Conservation (phyloP, 2,113 vertebrate genomes). For the Barnardius zonarius region DNA sequence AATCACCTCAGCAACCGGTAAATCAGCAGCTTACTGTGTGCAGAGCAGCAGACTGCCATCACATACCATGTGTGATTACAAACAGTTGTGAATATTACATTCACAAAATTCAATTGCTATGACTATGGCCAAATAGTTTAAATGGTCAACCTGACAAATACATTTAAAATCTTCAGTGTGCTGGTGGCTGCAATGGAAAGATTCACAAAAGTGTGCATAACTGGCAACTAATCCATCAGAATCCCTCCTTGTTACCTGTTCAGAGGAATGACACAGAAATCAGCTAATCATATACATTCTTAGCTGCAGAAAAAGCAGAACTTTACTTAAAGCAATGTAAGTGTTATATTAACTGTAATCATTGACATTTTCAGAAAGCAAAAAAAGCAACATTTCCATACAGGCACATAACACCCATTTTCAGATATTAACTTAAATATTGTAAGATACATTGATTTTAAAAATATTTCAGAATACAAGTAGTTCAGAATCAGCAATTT, state of each 20-base stretch:
- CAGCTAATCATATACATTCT: not conserved
- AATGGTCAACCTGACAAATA: not conserved
- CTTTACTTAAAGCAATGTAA: not conserved
- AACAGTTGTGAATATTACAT: not conserved
- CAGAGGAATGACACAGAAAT: not conserved
- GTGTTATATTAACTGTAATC: not conserved
- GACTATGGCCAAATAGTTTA: not conserved
- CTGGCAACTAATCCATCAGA: not conserved
- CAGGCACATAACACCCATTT: not conserved
- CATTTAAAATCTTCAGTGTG: not conserved
- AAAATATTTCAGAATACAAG: not conserved
- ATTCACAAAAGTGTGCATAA: not conserved
- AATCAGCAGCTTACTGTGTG: not conserved
- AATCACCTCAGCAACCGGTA: not conserved
- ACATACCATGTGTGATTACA: not conserved
- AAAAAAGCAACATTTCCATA: not conserved
- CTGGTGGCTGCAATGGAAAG: not conserved
- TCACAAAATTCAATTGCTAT: not conserved
- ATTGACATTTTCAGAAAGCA: not conserved
- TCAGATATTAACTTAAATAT: not conserved
- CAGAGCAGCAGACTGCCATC: not conserved
- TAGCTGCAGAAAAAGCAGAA: not conserved
- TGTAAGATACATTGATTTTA: not conserved
- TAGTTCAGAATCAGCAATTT: not conserved
- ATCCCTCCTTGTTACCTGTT: not conserved